These are phyloP conservation scores for Wasmannia auropunctata DNA, from an alignment of 1,140 invertebrate genomes.

Conservation along the genomic window DNA sequence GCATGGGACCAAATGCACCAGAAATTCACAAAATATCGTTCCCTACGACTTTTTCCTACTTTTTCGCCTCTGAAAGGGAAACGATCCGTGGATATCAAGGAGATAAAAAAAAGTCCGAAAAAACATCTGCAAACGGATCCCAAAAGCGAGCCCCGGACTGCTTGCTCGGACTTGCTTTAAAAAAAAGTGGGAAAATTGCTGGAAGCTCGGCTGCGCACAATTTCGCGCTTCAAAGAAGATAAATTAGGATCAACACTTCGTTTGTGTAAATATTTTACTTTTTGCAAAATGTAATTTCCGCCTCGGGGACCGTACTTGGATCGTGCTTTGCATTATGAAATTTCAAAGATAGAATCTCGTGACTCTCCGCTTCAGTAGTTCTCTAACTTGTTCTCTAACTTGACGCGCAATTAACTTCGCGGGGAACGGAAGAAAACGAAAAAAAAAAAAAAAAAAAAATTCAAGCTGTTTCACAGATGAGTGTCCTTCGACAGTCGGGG, in stretches of 20 bases:
- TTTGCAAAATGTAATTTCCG: slow-evolving; percentile 28
- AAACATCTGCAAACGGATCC: slow-evolving; percentile 5
- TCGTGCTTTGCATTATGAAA: background rate
- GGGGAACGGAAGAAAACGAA: background rate
- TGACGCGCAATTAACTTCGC: background rate
- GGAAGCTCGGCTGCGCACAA: background rate
- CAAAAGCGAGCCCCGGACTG: background rate
- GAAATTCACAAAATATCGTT: slow-evolving; percentile 49
- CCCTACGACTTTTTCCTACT: background rate
- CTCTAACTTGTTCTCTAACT: slow-evolving; percentile 6
- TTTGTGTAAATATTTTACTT: slow-evolving; percentile 23
- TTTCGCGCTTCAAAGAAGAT: background rate
- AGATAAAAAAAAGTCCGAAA: slow-evolving; percentile 4
- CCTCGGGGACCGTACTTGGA: background rate
- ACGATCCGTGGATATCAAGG: slow-evolving; percentile 7
- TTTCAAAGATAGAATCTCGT: background rate
- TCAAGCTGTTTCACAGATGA: background rate
- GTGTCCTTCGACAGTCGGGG: background rate
- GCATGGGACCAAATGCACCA: slow-evolving; percentile 12
- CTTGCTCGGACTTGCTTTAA: background rate
- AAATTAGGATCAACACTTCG: slow-evolving; percentile 14
- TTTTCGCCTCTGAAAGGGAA: slow-evolving; percentile 20
- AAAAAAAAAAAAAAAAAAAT: background rate
- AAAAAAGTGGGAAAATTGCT: background rate
- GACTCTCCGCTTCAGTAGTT: background rate